Evolutionary conservation across 1,140 invertebrate species (phyloP).

Genomic region (Diachasmimorpha longicaudata): DNA sequence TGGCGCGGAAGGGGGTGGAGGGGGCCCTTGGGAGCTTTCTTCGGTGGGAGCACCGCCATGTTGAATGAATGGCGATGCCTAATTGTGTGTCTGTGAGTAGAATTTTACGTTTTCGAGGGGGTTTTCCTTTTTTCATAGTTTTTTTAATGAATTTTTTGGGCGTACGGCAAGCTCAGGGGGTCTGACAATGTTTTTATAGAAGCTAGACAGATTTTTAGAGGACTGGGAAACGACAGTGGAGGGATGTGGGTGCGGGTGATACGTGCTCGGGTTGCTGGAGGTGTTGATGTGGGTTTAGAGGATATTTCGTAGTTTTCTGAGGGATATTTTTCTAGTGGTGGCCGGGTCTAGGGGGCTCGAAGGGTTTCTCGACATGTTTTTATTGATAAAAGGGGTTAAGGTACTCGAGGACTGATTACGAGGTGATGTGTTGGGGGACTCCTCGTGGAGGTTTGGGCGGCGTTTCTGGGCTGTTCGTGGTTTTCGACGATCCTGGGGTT

Average conservation of each 20-base stretch:
- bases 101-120: background rate
- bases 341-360: background rate
- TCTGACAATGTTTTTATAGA: too few relatives aligned
- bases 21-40: constrained; percentile 59
- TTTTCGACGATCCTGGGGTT: too few relatives aligned
- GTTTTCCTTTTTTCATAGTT: background rate
- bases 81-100: constrained; percentile 16
- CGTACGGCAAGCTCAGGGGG: too few relatives aligned
- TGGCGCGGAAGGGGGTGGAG: constrained; percentile 32
- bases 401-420: too few relatives aligned
- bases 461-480: too few relatives aligned
- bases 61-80: constrained; percentile 57
- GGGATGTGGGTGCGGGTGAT: background rate
- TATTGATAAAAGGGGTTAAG: too few relatives aligned
- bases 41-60: constrained; percentile 61
- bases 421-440: too few relatives aligned
- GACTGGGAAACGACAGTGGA: too few relatives aligned
- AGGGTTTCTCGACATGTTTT: too few relatives aligned
- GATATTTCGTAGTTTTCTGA: background rate
- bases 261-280: background rate
- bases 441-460: too few relatives aligned
- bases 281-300: constrained; percentile 8
- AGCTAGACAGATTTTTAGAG: too few relatives aligned
- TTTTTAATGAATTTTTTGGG: background rate
- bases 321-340: too few relatives aligned